Evolutionary conservation across 2,797 vertebrate genomes (phyloP), one percentile per base, ranked within the genome.

Genomic region (Rhodeus uyekii): DNA sequence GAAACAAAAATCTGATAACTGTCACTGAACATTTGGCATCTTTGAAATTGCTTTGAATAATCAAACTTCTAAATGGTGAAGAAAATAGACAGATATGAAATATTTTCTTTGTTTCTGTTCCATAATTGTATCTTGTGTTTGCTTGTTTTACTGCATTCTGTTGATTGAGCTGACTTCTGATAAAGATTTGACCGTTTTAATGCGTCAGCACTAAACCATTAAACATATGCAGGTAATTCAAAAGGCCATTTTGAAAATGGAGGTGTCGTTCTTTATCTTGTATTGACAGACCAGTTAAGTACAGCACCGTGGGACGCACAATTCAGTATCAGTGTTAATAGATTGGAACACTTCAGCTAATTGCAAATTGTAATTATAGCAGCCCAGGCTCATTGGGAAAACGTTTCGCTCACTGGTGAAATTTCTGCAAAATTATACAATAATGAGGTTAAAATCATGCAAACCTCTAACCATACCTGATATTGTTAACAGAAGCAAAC

Each of bases 291-390:
- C n/a, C 42, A 44, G 42, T 7, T 38, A 42, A 48, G 24, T 50
- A 50, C 29, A 74, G 61, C 13, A 22, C 27, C 16, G 10, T 60
- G 27, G 13, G 50, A 46, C 34, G 10, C 50, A 29, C 24, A 50
- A 61, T 50, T 64, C 42, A 78, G 22, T 19, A 55, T 46, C 29
- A 46, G 50, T 8, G 14, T 69, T 71, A n/a, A 63, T 69, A 16
- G 16, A 36, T 60, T 48, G 4, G 4, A 71, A 77, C 74, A 69
- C 53, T 71, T 46, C 19, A 68, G 29, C 38, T 76, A 68, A 83
- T 69, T 72, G 29, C 42, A 63, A 48, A 22, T 65, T 78, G 8
- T 76, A 24, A 68, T 46, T 76, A 58, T 58, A 14, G 55, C 24
- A 48, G 5, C 46, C 46, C 5, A 48, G 46, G 16, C 16, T 48